Conservation (phyloP, 2,113 vertebrate species). For the Anguilla rostrata region DNA sequence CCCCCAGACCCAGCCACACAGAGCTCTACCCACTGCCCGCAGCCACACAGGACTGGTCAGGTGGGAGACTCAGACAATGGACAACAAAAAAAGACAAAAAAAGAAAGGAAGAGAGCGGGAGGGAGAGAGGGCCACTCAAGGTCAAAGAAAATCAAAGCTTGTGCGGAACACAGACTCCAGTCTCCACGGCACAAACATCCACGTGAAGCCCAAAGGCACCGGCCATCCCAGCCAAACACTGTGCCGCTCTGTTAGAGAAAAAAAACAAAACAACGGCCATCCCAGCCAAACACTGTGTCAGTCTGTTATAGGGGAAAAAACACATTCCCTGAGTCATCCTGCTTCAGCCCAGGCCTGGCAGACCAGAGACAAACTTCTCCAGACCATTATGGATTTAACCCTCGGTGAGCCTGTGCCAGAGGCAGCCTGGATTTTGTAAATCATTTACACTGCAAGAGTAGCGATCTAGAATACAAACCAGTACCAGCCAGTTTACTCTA, state of each 20-base stretch:
- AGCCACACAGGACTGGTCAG: neutral
- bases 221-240: neutral
- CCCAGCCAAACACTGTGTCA: neutral
- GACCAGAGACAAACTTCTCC: neutral
- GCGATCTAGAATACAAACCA: neutral
- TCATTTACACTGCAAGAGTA: neutral
- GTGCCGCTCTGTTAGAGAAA: neutral
- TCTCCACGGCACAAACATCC: neutral
- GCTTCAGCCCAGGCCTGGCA: neutral
- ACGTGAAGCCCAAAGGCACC: neutral
- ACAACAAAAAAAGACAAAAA: neutral
- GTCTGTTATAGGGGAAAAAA: neutral
- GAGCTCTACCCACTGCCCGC: neutral
- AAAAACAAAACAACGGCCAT: neutral
- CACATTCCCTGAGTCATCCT: neutral
- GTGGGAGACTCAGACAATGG: neutral
- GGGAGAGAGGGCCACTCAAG: neutral
- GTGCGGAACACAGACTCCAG: neutral
- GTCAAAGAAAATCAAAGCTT: conserved; percentile 9
- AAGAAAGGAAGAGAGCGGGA: neutral
- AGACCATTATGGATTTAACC: neutral
- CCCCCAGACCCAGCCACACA: neutral
- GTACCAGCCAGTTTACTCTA: too few relatives aligned
- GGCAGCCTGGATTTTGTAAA: neutral
- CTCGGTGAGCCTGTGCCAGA: neutral